phyloP scores from a whole-genome alignment of 2,797 vertebrate species.

The Cyclura pinguis region DNA sequence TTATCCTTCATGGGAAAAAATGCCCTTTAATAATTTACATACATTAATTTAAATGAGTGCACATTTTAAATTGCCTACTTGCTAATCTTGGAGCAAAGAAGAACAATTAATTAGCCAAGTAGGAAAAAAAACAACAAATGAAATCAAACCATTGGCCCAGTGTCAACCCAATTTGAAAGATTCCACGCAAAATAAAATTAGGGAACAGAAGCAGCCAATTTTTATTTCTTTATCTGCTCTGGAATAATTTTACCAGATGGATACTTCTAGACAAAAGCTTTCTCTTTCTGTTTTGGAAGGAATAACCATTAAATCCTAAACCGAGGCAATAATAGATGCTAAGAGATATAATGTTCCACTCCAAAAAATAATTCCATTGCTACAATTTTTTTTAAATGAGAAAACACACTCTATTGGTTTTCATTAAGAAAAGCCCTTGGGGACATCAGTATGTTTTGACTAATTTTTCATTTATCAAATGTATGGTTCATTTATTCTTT shows the following conservation, averaged over 20 bases:
- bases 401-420: conserved; percentile 44
- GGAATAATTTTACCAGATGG: conserved; percentile 17
- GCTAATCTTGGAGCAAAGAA: conserved; percentile 24
- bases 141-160: neutral
- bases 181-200: conserved; percentile 16
- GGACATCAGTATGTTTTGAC: conserved; percentile 32
- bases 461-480: conserved; percentile 50
- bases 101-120: conserved; percentile 10
- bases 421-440: conserved; percentile 46
- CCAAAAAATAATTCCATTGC: conserved; percentile 39
- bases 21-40: conserved; percentile 16
- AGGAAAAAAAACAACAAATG: neutral
- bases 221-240: conserved; percentile 15
- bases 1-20: neutral
- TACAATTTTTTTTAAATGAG: conserved; percentile 34
- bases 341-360: conserved; percentile 39
- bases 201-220: neutral
- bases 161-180: conserved; percentile 7
- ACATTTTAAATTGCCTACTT: conserved; percentile 36
- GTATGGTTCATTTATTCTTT: conserved; percentile 43
- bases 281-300: conserved; percentile 13
- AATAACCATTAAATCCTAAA: conserved; percentile 37
- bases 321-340: conserved; percentile 31
- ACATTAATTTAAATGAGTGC: conserved; percentile 24
- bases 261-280: conserved; percentile 8